Conservation (phyloP, 2,113 vertebrate species). For the Erinaceus europaeus region DNA sequence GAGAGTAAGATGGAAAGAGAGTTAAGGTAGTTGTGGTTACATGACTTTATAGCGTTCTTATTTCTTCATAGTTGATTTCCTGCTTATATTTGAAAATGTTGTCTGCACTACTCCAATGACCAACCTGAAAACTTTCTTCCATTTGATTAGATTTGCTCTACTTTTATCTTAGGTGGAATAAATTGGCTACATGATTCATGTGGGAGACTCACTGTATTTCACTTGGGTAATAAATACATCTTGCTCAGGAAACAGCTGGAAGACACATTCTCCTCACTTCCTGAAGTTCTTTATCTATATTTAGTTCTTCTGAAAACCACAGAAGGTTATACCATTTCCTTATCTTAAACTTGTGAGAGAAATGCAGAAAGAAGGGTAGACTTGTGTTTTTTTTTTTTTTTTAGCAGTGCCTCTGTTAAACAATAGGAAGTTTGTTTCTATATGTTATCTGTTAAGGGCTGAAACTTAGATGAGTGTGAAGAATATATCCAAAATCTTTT, state of each 20-base stretch:
- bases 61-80: neutral
- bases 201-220: neutral
- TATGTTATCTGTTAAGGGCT: neutral
- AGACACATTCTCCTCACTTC: neutral
- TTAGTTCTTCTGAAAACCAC: constrained; percentile 39
- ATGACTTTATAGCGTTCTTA: neutral
- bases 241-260: neutral
- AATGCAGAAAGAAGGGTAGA: neutral
- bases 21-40: neutral
- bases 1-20: neutral
- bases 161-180: neutral
- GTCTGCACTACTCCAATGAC: neutral
- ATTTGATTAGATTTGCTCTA: neutral
- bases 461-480: neutral
- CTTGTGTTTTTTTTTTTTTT: neutral
- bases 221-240: neutral
- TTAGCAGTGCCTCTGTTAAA: neutral
- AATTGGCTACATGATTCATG: neutral
- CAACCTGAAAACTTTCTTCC: neutral
- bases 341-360: neutral
- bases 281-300: constrained; percentile 20
- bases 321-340: neutral
- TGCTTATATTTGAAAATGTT: neutral
- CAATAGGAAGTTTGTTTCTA: neutral
- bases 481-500: neutral